These are phyloP conservation scores for Neodiprion lecontei DNA, from an alignment of 1,140 invertebrate species.

Conservation along the genomic window DNA sequence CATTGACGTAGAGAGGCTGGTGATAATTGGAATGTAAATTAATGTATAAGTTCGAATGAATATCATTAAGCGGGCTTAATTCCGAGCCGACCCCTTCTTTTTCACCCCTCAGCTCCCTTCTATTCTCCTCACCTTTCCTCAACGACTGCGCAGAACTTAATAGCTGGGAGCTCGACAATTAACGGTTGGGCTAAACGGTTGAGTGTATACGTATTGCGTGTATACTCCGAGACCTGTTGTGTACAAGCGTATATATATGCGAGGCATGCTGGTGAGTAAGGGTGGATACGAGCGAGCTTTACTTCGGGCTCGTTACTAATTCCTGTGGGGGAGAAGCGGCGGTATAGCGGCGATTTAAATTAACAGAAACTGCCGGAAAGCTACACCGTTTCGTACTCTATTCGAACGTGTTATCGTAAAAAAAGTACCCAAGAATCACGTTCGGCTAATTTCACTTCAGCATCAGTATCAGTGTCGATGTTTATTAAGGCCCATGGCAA, in stretches of 20 bases:
- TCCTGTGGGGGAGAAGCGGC: neutral
- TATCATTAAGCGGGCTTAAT: conserved; percentile 14
- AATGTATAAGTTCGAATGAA: conserved; percentile 9
- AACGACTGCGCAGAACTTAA: neutral
- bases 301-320: conserved; percentile 9
- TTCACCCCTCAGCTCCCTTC: too few species aligned
- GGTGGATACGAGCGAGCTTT: neutral
- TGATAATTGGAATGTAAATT: conserved; percentile 8
- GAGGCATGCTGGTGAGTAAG: too few species aligned
- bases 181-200: conserved; percentile 14
- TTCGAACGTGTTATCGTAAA: too few species aligned
- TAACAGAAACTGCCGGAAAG: too few species aligned
- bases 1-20: conserved; percentile 18
- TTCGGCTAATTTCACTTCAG: too few species aligned
- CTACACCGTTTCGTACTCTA: too few species aligned
- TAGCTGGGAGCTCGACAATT: conserved; percentile 11
- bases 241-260: too few species aligned
- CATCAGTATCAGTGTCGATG: too few species aligned
- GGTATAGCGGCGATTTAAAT: too few species aligned
- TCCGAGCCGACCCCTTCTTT: neutral
- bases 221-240: too few species aligned
- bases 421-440: too few species aligned
- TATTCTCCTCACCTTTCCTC: neutral
- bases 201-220: neutral
- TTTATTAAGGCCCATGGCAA: too few species aligned